Base-by-base conservation (phyloP, 2,888 invertebrate genomes). In the Troides aeacus region DNA sequence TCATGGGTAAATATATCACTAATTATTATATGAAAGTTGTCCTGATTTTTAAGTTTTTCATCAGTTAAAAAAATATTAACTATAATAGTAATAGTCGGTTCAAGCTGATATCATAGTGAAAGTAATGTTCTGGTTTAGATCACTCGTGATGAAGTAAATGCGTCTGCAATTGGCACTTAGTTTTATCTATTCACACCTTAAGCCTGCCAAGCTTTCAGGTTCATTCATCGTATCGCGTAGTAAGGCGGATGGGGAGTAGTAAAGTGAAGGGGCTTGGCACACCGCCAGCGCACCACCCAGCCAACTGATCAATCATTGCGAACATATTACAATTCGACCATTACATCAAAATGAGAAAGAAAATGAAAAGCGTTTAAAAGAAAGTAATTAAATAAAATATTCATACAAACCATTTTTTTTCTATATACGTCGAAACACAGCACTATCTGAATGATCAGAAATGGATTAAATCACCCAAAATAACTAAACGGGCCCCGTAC, bases 401-500 rank as follows among this genome's bases (percentile, higher is more conserved):
- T 50, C 42, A 39, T 64, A 69, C 64, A 24, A 62, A 69, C 69
- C 65, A 69, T 65, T 69, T 65, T 12, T 65, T 1, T 30, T 15
- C 62, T 46, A 30, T 56, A 59, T 30, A 56, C 24, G 6, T 53
- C 46, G 21, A 21, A 7, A 24, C 60, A 64, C 65, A 56, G 21
- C 57, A 61, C 61, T 21, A 30, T 36, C 18, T 24, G 24, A n/a
- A 23, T 53, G 30, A 56, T 36, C 18, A 17, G 53, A 65, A 36
- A 4, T 46, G 46, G 46, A 46, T 60, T 57, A 39, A 50, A 21
- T 21, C 30, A n/a, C 18, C 39, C 30, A 62, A n/a, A 56, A 46
- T 15, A 24, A n/a, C 68, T 62, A 68, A 61, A 71, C 61, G 66
- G 66, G 61, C 53, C 65, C 62, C 46, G 21, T 64, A 62, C 58